A percentile compares a stretch with the other conserved stretches of the same genome.
These are phyloP conservation scores for Cynodonichthys magdalenae DNA, from an alignment of 2,797 vertebrate genomes.

Conservation along the genomic window DNA sequence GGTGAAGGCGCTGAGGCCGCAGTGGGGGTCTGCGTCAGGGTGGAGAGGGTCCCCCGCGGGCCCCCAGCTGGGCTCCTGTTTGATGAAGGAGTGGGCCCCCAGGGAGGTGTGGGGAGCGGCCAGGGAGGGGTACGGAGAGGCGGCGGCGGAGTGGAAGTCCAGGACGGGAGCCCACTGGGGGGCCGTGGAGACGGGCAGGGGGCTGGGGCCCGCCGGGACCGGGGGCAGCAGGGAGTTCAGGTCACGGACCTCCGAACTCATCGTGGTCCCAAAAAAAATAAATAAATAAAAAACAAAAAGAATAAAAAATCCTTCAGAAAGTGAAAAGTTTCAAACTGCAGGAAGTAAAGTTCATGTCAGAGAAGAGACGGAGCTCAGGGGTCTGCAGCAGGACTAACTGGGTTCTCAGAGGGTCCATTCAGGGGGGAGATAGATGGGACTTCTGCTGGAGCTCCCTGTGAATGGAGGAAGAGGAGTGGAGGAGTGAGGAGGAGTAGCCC, in stretches of 20 bases:
- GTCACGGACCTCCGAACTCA: constrained; percentile 95
- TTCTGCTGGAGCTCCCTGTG: constrained; percentile 62
- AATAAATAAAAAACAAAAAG: not conserved
- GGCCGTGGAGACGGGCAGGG: constrained; percentile 88
- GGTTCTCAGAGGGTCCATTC: constrained; percentile 53
- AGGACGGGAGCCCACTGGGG: constrained; percentile 93
- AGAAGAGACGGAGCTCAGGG: constrained; percentile 7
- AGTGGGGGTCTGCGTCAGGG: constrained; percentile 85
- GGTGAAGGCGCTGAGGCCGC: constrained; percentile 93
- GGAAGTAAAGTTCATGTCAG: constrained; percentile 57
- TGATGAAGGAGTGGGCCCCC: constrained; percentile 92
- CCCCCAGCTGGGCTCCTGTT: constrained; percentile 96
- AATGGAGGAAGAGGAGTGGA: constrained; percentile 73
- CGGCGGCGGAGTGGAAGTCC: constrained; percentile 87
- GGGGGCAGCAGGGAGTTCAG: constrained; percentile 91
- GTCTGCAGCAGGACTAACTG: constrained; percentile 15
- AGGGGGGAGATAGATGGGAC: constrained; percentile 43
- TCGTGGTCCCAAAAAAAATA: constrained; percentile 57
- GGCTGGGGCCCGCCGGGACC: constrained; percentile 79
- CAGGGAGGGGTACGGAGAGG: constrained; percentile 90
- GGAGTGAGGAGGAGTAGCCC: constrained; percentile 77
- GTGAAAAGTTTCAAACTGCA: constrained; percentile 29
- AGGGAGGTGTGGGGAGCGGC: constrained; percentile 87
- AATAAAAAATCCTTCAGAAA: constrained; percentile 10
- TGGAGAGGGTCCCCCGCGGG: constrained; percentile 85